phyloP scores from a whole-genome alignment of 2,797 vertebrate species.

The Tarsius wallacei region DNA sequence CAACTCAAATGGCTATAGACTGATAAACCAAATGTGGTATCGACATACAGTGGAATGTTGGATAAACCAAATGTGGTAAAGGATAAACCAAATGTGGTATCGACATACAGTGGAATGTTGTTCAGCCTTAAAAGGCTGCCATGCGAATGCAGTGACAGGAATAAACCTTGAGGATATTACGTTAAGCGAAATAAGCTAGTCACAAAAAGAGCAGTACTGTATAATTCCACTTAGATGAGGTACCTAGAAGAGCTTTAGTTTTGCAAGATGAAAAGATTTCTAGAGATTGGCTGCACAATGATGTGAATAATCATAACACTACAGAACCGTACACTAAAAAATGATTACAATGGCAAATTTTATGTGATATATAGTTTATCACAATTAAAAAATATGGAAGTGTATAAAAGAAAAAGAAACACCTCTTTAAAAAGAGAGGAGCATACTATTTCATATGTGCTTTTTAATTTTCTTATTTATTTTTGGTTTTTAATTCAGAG shows the following conservation, averaged over 20 bases:
- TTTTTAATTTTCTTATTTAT: neutral
- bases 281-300: neutral
- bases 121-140: neutral
- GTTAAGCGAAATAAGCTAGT: neutral
- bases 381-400: neutral
- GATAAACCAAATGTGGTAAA: neutral
- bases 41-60: neutral
- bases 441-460: neutral
- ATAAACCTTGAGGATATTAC: neutral
- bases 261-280: too few relatives aligned
- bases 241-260: too few relatives aligned
- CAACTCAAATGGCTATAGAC: neutral
- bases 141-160: neutral
- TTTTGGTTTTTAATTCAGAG: neutral
- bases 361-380: neutral
- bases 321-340: neutral
- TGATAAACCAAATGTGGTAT: neutral
- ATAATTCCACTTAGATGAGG: too few relatives aligned
- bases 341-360: neutral
- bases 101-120: neutral
- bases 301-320: neutral
- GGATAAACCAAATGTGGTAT: neutral
- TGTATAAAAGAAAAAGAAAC: neutral
- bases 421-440: neutral
- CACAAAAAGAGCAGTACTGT: too few relatives aligned